A percentile compares a stretch with the other conserved stretches of the same genome.
Conservation (phyloP, 2,797 vertebrate species). For the Catostomus latipinnis region DNA sequence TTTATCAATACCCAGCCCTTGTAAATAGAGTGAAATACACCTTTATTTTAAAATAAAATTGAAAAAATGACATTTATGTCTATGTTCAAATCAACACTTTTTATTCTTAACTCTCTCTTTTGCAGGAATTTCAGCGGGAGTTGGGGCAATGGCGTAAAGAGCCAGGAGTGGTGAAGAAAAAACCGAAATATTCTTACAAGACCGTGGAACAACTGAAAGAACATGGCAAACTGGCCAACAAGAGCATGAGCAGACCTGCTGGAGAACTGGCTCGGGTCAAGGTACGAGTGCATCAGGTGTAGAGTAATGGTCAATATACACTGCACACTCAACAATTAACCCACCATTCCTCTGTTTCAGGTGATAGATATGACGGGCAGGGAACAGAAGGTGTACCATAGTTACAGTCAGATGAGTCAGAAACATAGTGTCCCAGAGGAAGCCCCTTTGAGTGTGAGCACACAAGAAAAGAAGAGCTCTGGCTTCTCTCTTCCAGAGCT, state of each 20-base stretch:
- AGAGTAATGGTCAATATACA: not conserved
- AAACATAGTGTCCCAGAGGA: slow-evolving; percentile 95
- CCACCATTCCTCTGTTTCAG: slow-evolving; percentile 66
- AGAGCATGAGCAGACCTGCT: slow-evolving; percentile 82
- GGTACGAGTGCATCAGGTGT: slow-evolving; percentile 72
- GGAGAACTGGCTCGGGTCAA: slow-evolving; percentile 96
- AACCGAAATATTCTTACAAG: slow-evolving; percentile 94
- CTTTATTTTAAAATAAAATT: too few species aligned
- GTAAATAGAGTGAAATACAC: too few species aligned
- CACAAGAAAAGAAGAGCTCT: slow-evolving; percentile 85
- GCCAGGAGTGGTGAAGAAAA: slow-evolving; percentile 87
- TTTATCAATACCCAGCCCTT: too few species aligned
- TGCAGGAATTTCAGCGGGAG: slow-evolving; percentile 93
- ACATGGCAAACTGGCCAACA: slow-evolving; percentile 85
- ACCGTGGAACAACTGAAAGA: slow-evolving; percentile 96
- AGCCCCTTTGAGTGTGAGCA: slow-evolving; percentile 71
- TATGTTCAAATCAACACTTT: not conserved
- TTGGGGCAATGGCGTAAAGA: slow-evolving; percentile 97
- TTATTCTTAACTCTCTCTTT: not conserved
- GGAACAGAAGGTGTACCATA: slow-evolving; percentile 96
- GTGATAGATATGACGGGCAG: slow-evolving; percentile 98
- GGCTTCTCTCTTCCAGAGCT: slow-evolving; percentile 92
- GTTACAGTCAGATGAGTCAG: slow-evolving; percentile 97
- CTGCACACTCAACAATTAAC: not conserved
- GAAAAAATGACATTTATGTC: too few species aligned